phyloP scores from a whole-genome alignment of 2,113 vertebrate species.

The Pterocles orientalis region DNA sequence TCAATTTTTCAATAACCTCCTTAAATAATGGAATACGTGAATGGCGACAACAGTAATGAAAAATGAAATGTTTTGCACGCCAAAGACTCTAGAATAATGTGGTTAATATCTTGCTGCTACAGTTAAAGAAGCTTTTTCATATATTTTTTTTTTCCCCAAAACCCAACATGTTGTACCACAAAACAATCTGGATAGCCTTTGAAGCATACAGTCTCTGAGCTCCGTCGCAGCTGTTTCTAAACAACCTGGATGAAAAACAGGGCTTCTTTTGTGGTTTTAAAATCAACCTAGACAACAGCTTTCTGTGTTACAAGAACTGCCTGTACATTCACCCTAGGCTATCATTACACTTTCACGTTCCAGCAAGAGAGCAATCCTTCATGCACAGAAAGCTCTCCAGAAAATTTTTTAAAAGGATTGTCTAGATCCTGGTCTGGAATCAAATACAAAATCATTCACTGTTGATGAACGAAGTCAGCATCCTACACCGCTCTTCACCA shows the following conservation, averaged over 20 bases:
- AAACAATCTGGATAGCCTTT: neutral
- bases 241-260: neutral
- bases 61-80: slow-evolving; percentile 82
- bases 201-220: neutral
- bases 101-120: neutral
- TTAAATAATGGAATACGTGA: slow-evolving; percentile 87
- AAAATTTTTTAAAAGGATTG: neutral
- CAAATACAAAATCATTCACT: neutral
- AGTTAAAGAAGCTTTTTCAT: neutral
- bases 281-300: slow-evolving; percentile 31
- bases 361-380: neutral
- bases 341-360: neutral
- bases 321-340: slow-evolving; percentile 36
- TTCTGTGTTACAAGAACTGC: slow-evolving; percentile 10
- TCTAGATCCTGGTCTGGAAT: neutral
- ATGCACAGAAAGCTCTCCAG: neutral
- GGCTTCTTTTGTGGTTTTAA: slow-evolving; percentile 41
- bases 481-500: neutral
- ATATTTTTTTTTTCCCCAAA: neutral
- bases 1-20: slow-evolving; percentile 78
- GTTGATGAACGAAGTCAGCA: neutral
- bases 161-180: neutral
- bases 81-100: slow-evolving; percentile 76
- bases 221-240: neutral
- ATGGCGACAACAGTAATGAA: slow-evolving; percentile 85